Evolutionary conservation across 2,888 invertebrate species (phyloP), one percentile per base, ranked within the genome.

Genomic region (Leptopilina myrica): DNA sequence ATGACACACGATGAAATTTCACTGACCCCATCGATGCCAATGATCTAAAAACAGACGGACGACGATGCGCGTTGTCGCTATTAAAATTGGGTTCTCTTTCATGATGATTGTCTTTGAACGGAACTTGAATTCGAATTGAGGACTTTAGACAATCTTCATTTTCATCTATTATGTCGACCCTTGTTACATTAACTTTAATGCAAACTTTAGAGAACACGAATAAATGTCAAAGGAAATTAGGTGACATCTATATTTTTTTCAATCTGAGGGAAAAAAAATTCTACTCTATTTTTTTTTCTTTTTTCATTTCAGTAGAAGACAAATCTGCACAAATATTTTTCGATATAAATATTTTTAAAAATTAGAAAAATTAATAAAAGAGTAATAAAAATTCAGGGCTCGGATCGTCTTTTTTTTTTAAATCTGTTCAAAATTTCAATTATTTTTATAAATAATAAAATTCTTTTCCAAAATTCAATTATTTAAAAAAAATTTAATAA

Each of bases 131-230:
- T 26, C 53, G 15, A 69, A 53, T 49, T 26, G 69, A 53, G 53
- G 69, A 69, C 69, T 53, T 43, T 69, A 62, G 14, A 66, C 20
- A 33, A 43, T 43, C 69, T 69, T 69, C 26, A 26, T 69, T 53
- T 49, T 69, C 7, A 69, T 69, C 69, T 53, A 69, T 53, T 69
- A 26, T 12, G 20, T 8, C 11, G 2, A 49, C 20, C 20, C 26
- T 26, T 49, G 62, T 43, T 67, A 46, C 20, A 49, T 26, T 69
- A 69, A 69, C 6, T 53, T 53, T 14, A 69, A 46, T 49, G 11
- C 49, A 67, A 49, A 69, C 3, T 69, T 43, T 14, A 49, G 49
- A 14, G 49, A 12, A 53, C 20, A 12, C 26, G 46, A 69, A 69
- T 33, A 33, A 69, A 49, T 26, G 49, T 53, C 49, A 26, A 15